These are phyloP conservation scores for Megaceryle torquata DNA, from an alignment of 2,113 vertebrate species.

Conservation along the genomic window DNA sequence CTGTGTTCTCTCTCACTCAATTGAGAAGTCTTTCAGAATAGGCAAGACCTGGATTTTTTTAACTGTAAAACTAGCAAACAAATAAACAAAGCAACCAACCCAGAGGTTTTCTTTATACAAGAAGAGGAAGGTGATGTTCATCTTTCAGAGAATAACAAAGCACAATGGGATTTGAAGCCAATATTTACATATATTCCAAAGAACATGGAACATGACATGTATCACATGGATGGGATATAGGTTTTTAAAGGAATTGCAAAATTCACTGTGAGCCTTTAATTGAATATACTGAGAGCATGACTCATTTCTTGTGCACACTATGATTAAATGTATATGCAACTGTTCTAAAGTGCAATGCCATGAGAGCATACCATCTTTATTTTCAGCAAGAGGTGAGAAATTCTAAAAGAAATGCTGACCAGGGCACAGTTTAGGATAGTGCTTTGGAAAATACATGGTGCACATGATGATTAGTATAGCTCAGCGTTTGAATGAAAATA, in stretches of 20 bases:
- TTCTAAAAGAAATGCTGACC: neutral
- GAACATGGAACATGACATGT: neutral
- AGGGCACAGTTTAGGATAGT: neutral
- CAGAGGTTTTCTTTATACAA: neutral
- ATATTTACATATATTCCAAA: neutral
- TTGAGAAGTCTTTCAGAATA: neutral
- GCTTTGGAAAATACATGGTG: neutral
- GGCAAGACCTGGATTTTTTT: neutral
- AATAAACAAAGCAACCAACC: neutral
- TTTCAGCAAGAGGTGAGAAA: neutral
- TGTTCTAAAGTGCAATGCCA: neutral
- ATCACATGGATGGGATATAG: neutral
- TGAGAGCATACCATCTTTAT: neutral
- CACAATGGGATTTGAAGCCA: neutral
- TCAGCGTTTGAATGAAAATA: neutral
- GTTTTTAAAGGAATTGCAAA: neutral
- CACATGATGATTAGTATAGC: neutral
- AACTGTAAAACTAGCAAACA: neutral
- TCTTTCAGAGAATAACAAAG: neutral
- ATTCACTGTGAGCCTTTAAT: neutral
- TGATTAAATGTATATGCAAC: neutral
- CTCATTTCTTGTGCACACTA: neutral
- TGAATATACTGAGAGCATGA: neutral
- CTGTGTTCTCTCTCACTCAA: neutral
- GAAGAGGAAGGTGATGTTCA: neutral